A percentile compares a stretch with the other conserved stretches of the same genome.
Evolutionary conservation across 2,888 invertebrate species (phyloP).

Genomic region (Allygus modestus): DNA sequence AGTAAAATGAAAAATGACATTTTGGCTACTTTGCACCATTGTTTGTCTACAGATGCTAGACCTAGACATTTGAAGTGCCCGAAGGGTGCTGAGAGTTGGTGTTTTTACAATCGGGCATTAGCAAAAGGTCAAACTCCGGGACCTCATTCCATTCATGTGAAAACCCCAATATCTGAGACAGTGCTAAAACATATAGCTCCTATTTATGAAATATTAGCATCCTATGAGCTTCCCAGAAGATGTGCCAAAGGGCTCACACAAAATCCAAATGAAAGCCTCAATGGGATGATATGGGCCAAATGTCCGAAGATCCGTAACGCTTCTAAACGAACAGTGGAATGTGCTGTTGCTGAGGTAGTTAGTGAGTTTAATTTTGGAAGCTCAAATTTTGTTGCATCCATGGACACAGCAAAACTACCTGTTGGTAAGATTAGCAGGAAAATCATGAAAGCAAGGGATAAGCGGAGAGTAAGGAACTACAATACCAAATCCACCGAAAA

Average conservation of each 20-base stretch:
- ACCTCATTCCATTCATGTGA: background rate
- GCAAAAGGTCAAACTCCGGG: slow-evolving; percentile 54
- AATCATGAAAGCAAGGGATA: too few species aligned
- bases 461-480: too few species aligned
- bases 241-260: slow-evolving; percentile 14
- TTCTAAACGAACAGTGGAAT: slow-evolving; percentile 14
- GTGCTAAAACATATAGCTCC: slow-evolving; percentile 21
- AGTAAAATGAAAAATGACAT: slow-evolving; percentile 67
- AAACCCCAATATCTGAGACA: slow-evolving; percentile 10
- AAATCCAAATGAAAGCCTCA: slow-evolving; percentile 10
- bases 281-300: slow-evolving; percentile 19
- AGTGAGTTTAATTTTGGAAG: too few species aligned
- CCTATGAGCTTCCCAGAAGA: background rate
- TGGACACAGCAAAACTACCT: too few species aligned
- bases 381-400: too few species aligned
- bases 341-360: slow-evolving; percentile 1
- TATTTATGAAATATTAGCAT: background rate
- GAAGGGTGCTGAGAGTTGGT: slow-evolving; percentile 14
- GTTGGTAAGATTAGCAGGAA: too few species aligned
- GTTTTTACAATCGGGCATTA: slow-evolving; percentile 65
- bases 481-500: too few species aligned
- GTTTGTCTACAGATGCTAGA: slow-evolving; percentile 9
- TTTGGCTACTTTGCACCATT: slow-evolving; percentile 69
- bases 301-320: slow-evolving; percentile 28
- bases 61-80: slow-evolving; percentile 30